A percentile compares a stretch with the other conserved stretches of the same genome.
phyloP scores from a whole-genome alignment of 2,797 vertebrate genomes.

The Huso huso region DNA sequence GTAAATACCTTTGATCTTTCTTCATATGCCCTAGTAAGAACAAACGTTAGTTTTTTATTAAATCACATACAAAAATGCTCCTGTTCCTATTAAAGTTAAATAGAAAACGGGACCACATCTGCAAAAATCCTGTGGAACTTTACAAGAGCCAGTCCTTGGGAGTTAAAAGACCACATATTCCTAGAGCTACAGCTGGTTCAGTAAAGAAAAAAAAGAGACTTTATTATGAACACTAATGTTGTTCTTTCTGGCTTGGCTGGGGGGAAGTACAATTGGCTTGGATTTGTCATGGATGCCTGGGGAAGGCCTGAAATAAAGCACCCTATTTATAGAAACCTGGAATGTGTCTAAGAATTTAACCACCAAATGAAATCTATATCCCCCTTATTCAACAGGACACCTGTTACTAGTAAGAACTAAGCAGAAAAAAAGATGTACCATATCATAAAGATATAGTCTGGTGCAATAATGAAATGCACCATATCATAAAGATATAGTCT shows the following conservation, averaged over 20 bases:
- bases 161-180: neutral
- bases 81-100: no score
- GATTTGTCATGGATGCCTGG: constrained; percentile 11
- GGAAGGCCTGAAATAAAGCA: neutral
- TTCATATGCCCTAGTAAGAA: neutral
- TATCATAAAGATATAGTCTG: neutral
- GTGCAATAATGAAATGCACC: neutral
- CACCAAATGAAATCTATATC: constrained; percentile 13
- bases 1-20: neutral
- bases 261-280: constrained; percentile 2
- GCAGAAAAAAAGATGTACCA: neutral
- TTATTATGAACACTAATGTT: constrained; percentile 2
- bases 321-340: constrained; percentile 11
- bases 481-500: constrained; percentile 5
- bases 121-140: no score
- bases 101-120: no score
- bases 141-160: neutral
- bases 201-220: neutral
- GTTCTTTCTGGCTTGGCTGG: neutral
- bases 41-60: neutral
- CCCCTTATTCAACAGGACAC: neutral
- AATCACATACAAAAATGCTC: neutral
- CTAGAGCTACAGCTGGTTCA: constrained; percentile 4
- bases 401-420: constrained; percentile 18
- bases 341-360: constrained; percentile 6